Conservation (phyloP, 2,113 vertebrate genomes). For the Cebidichthys violaceus region DNA sequence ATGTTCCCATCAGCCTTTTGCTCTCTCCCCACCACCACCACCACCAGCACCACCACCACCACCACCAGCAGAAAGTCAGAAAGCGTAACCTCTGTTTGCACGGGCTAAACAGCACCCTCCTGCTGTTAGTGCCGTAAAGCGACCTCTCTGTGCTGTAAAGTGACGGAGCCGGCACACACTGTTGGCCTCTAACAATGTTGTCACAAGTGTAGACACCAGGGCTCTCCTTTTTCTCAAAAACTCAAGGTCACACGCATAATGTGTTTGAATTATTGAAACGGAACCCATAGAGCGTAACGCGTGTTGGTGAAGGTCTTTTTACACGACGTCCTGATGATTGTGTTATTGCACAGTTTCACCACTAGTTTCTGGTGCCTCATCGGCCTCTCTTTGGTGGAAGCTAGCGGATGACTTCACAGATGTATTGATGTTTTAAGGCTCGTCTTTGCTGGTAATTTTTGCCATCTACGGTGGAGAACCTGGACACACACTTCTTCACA, state of each 20-base stretch:
- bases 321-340: background rate
- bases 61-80: slow-evolving; percentile 42
- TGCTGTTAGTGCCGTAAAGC: slow-evolving; percentile 7
- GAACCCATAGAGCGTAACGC: background rate
- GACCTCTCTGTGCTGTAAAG: background rate
- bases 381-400: background rate
- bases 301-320: background rate
- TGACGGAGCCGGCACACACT: background rate
- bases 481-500: no score
- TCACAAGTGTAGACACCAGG: background rate
- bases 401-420: background rate
- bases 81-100: slow-evolving; percentile 20
- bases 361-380: background rate
- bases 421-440: background rate
- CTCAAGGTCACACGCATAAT: background rate
- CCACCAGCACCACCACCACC: slow-evolving; percentile 51
- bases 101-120: background rate
- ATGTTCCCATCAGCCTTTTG: slow-evolving; percentile 35
- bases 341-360: background rate
- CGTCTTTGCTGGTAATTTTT: background rate
- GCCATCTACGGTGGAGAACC: background rate
- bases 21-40: slow-evolving; percentile 48
- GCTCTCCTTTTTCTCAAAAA: background rate
- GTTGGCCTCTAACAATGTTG: background rate
- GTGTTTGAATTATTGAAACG: background rate